These are phyloP conservation scores for Prionailurus bengalensis DNA, from an alignment of 2,113 vertebrate genomes.

Conservation along the genomic window DNA sequence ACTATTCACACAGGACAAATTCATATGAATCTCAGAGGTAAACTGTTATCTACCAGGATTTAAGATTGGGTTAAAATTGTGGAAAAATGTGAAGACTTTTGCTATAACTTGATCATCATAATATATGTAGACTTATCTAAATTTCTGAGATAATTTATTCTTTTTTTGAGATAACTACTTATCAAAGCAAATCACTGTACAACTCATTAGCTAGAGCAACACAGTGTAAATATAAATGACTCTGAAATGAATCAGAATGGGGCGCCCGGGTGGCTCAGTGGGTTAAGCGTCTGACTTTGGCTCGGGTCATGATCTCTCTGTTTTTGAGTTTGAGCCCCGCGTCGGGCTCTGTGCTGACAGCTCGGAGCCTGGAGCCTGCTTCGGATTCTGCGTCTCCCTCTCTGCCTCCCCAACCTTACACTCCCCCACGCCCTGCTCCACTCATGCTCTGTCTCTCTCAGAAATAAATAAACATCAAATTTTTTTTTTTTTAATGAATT, in stretches of 20 bases:
- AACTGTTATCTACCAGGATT: neutral
- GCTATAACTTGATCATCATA: neutral
- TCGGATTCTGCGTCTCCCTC: no score
- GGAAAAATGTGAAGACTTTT: slow-evolving; percentile 10
- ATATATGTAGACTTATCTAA: neutral
- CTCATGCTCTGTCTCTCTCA: no score
- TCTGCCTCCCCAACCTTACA: no score
- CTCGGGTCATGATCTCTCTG: no score
- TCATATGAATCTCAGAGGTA: neutral
- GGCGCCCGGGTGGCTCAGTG: no score
- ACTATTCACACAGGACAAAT: neutral
- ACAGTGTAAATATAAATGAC: slow-evolving; percentile 42
- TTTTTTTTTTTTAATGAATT: no score
- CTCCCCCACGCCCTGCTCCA: no score
- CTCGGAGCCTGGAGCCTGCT: no score
- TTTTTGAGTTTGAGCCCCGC: no score
- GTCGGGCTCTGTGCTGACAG: no score
- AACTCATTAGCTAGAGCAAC: neutral
- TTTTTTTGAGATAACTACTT: neutral
- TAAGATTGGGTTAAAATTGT: neutral
- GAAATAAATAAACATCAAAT: no score
- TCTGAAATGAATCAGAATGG: neutral
- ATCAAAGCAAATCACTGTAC: slow-evolving; percentile 30
- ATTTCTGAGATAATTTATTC: neutral
- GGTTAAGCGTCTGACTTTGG: no score